phyloP scores from a whole-genome alignment of 2,888 invertebrate species.

The Zygothrica quintamaculata region DNA sequence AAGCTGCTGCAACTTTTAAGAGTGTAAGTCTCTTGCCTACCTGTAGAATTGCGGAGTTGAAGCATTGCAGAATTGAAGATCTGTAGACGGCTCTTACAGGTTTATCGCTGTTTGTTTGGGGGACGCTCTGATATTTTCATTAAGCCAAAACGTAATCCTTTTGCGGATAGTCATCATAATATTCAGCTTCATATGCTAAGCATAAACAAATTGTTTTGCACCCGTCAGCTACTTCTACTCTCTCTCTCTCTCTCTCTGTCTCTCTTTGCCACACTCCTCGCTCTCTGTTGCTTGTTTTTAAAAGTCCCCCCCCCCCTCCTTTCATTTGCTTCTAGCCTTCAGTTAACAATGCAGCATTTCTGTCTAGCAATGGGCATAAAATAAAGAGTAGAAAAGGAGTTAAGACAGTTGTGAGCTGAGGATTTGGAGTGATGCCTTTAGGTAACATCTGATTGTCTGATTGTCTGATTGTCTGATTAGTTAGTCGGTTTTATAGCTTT shows the following conservation, averaged over 20 bases:
- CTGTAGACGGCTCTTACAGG: conserved; percentile 3
- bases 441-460: conserved; percentile 17
- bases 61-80: background rate
- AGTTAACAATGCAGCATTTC: background rate
- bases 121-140: conserved; percentile 29
- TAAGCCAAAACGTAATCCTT: conserved; percentile 14
- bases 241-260: conserved; percentile 1
- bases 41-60: background rate
- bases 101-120: conserved; percentile 37
- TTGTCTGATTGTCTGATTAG: conserved; percentile 21
- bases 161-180: background rate
- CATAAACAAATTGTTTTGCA: too few species aligned
- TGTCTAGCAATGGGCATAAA: background rate
- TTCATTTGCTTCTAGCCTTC: background rate
- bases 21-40: conserved; percentile 3
- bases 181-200: background rate
- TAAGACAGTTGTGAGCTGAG: too few species aligned
- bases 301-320: too few species aligned
- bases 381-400: too few species aligned
- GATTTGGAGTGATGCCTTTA: background rate
- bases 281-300: too few species aligned
- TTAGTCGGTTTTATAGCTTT: conserved; percentile 7
- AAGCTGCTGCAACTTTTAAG: background rate
- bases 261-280: background rate
- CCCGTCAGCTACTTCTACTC: background rate